These are phyloP conservation scores for Chamaea fasciata DNA, from an alignment of 2,113 vertebrate genomes.

Conservation along the genomic window DNA sequence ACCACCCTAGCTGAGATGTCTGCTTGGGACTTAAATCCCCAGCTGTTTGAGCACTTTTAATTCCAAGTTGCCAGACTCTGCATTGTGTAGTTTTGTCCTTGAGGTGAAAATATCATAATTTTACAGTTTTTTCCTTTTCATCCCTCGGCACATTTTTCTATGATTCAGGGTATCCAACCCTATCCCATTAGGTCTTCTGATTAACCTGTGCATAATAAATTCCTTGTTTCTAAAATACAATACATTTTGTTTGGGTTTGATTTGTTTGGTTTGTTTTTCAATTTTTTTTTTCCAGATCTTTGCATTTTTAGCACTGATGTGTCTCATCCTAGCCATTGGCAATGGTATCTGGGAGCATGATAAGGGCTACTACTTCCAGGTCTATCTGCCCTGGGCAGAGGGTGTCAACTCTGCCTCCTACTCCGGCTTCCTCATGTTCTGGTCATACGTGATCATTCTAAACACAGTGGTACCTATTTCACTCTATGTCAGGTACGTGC, in stretches of 20 bases:
- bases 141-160: not conserved
- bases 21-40: not conserved
- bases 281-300: constrained; percentile 79
- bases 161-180: not conserved
- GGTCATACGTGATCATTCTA: constrained; percentile 95
- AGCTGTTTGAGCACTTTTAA: not conserved
- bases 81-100: not conserved
- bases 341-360: constrained; percentile 85
- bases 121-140: not conserved
- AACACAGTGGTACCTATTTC: constrained; percentile 98
- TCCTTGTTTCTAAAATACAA: not conserved
- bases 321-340: constrained; percentile 82
- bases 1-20: not conserved
- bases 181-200: not conserved
- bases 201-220: not conserved
- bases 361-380: constrained; percentile 80
- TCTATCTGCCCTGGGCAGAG: constrained; percentile 80
- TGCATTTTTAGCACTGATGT: constrained; percentile 82
- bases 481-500: constrained; percentile 88
- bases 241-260: not conserved
- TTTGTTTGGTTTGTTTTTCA: not conserved
- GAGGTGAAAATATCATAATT: not conserved
- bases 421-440: constrained; percentile 85
- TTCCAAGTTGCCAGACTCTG: not conserved
- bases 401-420: constrained; percentile 67